These are phyloP conservation scores for Mesaphorura yosii DNA, from an alignment of 1,140 invertebrate species.

Conservation along the genomic window DNA sequence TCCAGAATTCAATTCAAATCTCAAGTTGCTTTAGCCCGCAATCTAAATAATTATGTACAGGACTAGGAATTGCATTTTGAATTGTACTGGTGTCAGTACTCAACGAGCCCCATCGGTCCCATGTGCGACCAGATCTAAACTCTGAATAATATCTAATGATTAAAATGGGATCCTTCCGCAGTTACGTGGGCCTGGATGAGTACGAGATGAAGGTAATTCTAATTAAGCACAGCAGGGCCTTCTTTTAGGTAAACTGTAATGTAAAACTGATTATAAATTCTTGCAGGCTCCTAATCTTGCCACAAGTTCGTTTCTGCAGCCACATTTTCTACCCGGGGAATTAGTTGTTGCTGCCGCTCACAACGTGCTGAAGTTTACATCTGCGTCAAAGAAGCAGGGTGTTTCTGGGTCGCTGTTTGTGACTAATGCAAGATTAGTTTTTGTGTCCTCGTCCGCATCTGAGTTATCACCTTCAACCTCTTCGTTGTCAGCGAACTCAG, in stretches of 20 bases:
- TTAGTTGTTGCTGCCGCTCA: conserved; percentile 60
- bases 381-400: conserved; percentile 62
- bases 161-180: conserved; percentile 30
- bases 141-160: too few species aligned
- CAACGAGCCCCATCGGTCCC: too few species aligned
- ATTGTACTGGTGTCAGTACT: too few species aligned
- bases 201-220: conserved; percentile 30
- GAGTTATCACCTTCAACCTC: too few species aligned
- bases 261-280: not conserved
- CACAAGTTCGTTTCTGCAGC: conserved; percentile 17
- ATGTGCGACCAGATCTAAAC: too few species aligned
- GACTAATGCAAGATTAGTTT: conserved; percentile 77
- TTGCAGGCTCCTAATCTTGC: conserved; percentile 5
- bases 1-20: too few species aligned
- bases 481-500: conserved; percentile 8
- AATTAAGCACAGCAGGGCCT: too few species aligned
- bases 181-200: conserved; percentile 29
- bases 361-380: conserved; percentile 65
- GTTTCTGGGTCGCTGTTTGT: conserved; percentile 64
- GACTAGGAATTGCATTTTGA: too few species aligned
- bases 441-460: conserved; percentile 37
- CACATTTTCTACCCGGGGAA: conserved; percentile 51
- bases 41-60: too few species aligned
- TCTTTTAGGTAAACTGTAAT: not conserved
- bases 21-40: too few species aligned